Base-by-base conservation (phyloP, 2,888 invertebrate species). In the Stenoptilia bipunctidactyla region DNA sequence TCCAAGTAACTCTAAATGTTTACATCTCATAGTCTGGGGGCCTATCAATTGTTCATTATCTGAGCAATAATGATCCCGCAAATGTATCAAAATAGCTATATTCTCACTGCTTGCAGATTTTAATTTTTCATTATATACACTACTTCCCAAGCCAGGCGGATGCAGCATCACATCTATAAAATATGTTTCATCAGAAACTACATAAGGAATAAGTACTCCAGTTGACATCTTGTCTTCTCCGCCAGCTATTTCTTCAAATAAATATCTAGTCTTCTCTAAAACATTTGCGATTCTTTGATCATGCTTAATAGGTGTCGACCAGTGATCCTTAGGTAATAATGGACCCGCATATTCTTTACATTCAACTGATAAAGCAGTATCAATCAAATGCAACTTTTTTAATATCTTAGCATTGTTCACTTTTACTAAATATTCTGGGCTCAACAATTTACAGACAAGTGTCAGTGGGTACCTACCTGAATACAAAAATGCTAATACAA, bases 61-160 rank as follows among this genome's bases (percentile, higher is more conserved):
- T 34, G 83, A 77, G 56, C 88, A 89, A 61, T 86, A 90, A 61
- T 90, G 87, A 46, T 91, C 89, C 1, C 90, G 89, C 40, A 89
- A 66, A 57, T 89, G 84, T 41, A 91, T 83, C 39, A 91, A 61
- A 27, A 91, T 50, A 1, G 87, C 90, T 34, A 83, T 74, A 50
- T 77, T 85, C 38, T 77, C 60, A 57, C 85, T 83, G 39, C 62
- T 71, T 15, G 61, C 62, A 4, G 60, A 61, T 36, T 70, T 69
- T 5, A 71, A 56, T 55, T 83, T 85, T 65, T 85, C 83, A 44
- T 83, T 80, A 38, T 74, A 70, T 27, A 71, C 71, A 39, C 71
- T 63, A 40, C 62, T 66, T 2, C 60, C 66, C 14, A 79, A 55
- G 1, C 74, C 67, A 13, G 60, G 51, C 2, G 87, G 85, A 56